A percentile compares a stretch with the other conserved stretches of the same genome.
Conservation (phyloP, 1,140 invertebrate species). For the Gonatopus flavifemur region DNA sequence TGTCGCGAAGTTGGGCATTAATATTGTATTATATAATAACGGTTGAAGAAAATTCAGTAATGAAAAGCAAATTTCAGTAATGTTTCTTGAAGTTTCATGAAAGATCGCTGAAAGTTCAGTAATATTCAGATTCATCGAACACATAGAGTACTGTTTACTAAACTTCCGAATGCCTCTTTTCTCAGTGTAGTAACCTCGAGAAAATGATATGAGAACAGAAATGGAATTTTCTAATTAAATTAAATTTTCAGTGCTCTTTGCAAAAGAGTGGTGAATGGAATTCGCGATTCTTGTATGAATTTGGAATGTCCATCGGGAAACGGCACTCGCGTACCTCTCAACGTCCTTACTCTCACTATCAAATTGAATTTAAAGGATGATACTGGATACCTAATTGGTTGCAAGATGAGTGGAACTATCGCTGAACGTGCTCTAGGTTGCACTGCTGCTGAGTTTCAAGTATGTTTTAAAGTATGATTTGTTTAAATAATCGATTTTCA, state of each 20-base stretch:
- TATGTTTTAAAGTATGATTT: conserved; percentile 18
- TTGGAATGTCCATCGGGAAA: conserved; percentile 54
- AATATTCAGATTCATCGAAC: too few species aligned
- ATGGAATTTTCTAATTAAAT: background rate
- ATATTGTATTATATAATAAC: too few species aligned
- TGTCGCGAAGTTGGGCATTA: too few species aligned
- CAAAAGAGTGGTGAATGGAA: conserved; percentile 34
- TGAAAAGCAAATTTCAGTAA: too few species aligned
- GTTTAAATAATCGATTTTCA: background rate
- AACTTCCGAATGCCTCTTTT: too few species aligned
- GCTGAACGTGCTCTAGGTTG: conserved; percentile 47
- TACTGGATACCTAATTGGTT: conserved; percentile 53
- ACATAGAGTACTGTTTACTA: too few species aligned
- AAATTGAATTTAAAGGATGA: conserved; percentile 54
- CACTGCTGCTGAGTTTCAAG: conserved; percentile 39
- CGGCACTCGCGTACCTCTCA: conserved; percentile 40
- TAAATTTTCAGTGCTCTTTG: conserved; percentile 44
- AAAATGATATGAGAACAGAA: background rate
- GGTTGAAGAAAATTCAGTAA: too few species aligned
- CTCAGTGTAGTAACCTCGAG: too few species aligned
- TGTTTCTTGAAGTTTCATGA: too few species aligned
- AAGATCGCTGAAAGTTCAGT: too few species aligned
- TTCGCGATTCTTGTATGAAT: conserved; percentile 53
- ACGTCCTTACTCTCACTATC: conserved; percentile 40
- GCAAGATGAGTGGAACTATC: conserved; percentile 40